Evolutionary conservation across 2,797 vertebrate species (phyloP).

Genomic region (Sebastes taczanowskii): DNA sequence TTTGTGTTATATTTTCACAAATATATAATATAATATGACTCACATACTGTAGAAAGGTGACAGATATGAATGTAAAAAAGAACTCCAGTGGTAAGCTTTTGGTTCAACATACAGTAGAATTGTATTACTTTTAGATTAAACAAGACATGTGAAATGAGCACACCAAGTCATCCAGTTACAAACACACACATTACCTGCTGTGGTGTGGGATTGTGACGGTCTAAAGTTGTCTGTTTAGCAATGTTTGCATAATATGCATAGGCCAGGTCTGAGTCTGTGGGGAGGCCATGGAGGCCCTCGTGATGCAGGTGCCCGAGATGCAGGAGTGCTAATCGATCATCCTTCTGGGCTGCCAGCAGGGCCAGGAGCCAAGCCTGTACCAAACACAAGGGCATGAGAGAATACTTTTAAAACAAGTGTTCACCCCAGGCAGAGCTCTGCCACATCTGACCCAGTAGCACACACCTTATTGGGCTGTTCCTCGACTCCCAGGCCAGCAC

Average conservation of each 20-base stretch:
- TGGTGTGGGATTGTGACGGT: slow-evolving; percentile 70
- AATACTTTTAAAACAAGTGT: background rate
- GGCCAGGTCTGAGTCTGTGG: slow-evolving; percentile 77
- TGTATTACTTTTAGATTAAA: background rate
- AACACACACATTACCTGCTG: slow-evolving; percentile 74
- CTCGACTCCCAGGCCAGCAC: slow-evolving; percentile 75
- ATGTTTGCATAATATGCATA: slow-evolving; percentile 87
- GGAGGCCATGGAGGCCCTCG: slow-evolving; percentile 68
- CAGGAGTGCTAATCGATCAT: slow-evolving; percentile 81
- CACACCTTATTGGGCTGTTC: slow-evolving; percentile 76
- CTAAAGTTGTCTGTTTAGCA: slow-evolving; percentile 77
- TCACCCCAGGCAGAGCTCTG: background rate
- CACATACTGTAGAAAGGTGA: background rate
- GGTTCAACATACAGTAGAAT: background rate
- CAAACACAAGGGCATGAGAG: slow-evolving; percentile 31
- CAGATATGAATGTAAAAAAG: background rate
- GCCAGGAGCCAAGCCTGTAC: slow-evolving; percentile 80
- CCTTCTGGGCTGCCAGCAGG: slow-evolving; percentile 80
- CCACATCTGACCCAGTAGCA: background rate
- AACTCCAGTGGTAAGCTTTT: no score
- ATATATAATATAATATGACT: background rate
- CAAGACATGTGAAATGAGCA: background rate
- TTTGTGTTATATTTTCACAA: background rate
- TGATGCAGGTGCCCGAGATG: slow-evolving; percentile 83
- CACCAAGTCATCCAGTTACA: background rate